Evolutionary conservation across 2,797 vertebrate species (phyloP).

Genomic region (Thunnus albacares): DNA sequence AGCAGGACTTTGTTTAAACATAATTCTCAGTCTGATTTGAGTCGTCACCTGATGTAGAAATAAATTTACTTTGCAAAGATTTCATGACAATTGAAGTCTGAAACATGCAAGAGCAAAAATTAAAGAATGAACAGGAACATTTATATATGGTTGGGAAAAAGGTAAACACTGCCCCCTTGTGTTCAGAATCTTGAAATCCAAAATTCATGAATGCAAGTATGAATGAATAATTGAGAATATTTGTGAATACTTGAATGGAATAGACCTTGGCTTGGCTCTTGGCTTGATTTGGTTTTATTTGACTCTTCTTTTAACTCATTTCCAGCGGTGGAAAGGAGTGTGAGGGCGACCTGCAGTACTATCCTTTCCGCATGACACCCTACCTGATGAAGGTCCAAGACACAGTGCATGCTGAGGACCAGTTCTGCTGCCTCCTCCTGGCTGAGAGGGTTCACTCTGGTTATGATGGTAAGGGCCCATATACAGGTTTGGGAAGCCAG

Average conservation of each 20-base stretch:
- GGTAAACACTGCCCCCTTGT: slow-evolving; percentile 49
- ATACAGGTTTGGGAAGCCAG: neutral
- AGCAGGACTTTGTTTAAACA: no score
- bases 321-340: slow-evolving; percentile 89
- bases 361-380: slow-evolving; percentile 96
- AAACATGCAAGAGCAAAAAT: neutral
- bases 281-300: neutral
- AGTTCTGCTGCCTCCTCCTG: slow-evolving; percentile 96
- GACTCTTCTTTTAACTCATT: slow-evolving; percentile 8
- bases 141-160: neutral
- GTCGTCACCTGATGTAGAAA: neutral
- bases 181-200: slow-evolving; percentile 9
- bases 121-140: neutral
- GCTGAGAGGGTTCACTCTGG: slow-evolving; percentile 97
- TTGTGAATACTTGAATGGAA: neutral
- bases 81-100: neutral
- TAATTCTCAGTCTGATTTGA: neutral
- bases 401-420: slow-evolving; percentile 86
- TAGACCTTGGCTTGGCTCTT: no score
- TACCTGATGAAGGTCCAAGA: slow-evolving; percentile 94
- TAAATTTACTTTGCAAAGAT: neutral
- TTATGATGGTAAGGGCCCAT: slow-evolving; percentile 90
- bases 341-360: slow-evolving; percentile 88
- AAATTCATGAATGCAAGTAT: neutral
- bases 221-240: neutral